phyloP scores from a whole-genome alignment of 2,797 vertebrate genomes.

The Hoplostethus mediterraneus region DNA sequence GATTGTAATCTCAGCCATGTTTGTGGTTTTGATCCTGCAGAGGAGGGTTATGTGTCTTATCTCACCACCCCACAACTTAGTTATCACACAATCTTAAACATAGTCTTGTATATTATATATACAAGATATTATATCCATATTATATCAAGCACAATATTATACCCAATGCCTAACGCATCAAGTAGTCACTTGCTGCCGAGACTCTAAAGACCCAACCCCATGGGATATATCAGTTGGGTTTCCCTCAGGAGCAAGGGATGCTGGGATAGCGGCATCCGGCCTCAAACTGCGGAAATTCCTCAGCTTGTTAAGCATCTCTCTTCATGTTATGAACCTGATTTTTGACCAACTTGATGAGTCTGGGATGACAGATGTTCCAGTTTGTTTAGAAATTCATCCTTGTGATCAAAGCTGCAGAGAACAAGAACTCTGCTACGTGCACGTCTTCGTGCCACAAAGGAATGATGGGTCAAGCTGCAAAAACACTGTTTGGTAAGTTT shows the following conservation, averaged over 20 bases:
- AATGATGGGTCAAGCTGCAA: not conserved
- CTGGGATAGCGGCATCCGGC: slow-evolving; percentile 63
- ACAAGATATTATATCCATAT: too few relatives aligned
- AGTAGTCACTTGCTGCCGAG: slow-evolving; percentile 14
- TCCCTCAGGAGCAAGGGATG: slow-evolving; percentile 57
- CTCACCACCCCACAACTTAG: slow-evolving; percentile 7
- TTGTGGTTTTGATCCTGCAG: slow-evolving; percentile 36
- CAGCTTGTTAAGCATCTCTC: slow-evolving; percentile 65
- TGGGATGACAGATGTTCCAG: slow-evolving; percentile 1
- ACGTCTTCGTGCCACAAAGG: slow-evolving; percentile 14
- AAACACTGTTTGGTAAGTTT: not conserved
- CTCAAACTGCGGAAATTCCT: slow-evolving; percentile 67
- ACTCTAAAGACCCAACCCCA: slow-evolving; percentile 43
- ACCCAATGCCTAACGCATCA: not conserved
- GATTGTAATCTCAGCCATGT: slow-evolving; percentile 53
- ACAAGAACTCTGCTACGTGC: not conserved
- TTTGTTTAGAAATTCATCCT: slow-evolving; percentile 31
- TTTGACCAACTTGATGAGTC: slow-evolving; percentile 24
- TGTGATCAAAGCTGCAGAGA: slow-evolving; percentile 8
- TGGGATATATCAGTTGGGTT: slow-evolving; percentile 47
- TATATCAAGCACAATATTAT: not conserved
- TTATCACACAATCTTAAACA: slow-evolving; percentile 21
- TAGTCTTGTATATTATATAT: not conserved
- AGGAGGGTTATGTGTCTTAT: slow-evolving; percentile 6
- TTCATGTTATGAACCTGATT: slow-evolving; percentile 45